These are phyloP conservation scores for Rhagologus leucostigma DNA, from an alignment of 2,113 vertebrate species.

Conservation along the genomic window DNA sequence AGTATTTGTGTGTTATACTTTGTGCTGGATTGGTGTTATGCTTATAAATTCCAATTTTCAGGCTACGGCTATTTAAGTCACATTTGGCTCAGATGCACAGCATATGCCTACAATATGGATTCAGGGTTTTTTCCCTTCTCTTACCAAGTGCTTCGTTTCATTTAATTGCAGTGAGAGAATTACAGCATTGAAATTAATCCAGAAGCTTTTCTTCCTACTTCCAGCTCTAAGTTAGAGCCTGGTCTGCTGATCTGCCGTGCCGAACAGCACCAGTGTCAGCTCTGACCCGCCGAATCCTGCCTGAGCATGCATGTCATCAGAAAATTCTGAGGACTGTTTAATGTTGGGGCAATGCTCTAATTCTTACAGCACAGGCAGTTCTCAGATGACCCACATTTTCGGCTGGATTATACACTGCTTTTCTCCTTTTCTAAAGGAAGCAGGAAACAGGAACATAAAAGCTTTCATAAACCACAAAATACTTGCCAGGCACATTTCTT, in stretches of 20 bases:
- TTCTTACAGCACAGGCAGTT: not conserved
- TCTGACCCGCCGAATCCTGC: not conserved
- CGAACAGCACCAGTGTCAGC: fast-evolving
- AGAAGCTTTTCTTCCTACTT: not conserved
- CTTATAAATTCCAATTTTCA: not conserved
- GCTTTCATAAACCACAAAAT: not conserved
- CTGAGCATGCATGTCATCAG: fast-evolving
- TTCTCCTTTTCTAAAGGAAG: not conserved
- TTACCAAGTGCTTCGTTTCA: not conserved
- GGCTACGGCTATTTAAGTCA: not conserved
- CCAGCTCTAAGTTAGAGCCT: not conserved
- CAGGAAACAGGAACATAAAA: not conserved
- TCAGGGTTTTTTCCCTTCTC: not conserved
- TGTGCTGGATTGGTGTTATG: not conserved
- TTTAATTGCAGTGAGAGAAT: not conserved
- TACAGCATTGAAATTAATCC: not conserved
- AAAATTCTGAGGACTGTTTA: not conserved
- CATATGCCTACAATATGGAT: not conserved
- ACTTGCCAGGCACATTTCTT: not conserved
- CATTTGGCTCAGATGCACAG: not conserved
- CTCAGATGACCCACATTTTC: not conserved
- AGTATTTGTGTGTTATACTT: not conserved
- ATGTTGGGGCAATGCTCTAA: not conserved
- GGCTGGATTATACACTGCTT: not conserved
- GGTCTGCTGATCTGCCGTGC: not conserved